Base-by-base conservation (phyloP, 2,113 vertebrate species). In the Terrapene triunguis region DNA sequence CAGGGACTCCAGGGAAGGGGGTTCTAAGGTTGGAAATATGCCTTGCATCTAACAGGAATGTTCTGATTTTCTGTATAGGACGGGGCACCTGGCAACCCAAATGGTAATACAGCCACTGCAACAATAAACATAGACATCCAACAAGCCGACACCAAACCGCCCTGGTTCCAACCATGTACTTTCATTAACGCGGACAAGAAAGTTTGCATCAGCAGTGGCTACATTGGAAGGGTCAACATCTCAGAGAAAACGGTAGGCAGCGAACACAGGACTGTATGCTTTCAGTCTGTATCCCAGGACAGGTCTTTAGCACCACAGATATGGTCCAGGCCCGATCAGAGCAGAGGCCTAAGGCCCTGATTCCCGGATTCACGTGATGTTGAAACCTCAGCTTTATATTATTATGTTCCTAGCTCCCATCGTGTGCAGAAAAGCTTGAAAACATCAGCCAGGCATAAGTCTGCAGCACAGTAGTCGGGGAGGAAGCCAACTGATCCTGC, bases 101-200 rank as follows among this genome's bases (percentile, higher is more conserved):
- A 93, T 0, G 82, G 24, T 87, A 98, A 98, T 90, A 99, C 97
- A 1, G 98, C 98, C 1, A 98, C 98, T 1, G 95, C 98, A 48
- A 98, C 98, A 8, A 98, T 99, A 90, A 97, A 88, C 2, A 94
- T 99, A 72, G 76, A 85, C 2, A 97, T 99, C 88, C 79, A 95
- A 72, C 99, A 99, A 84, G 90, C 98, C 1, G 99, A 99, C 84
- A 99, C 98, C 96, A 98, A 97, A 29, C 97, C 99, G 0, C 99
- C 99, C 3, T 99, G 99, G 99, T 99, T 99, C 92, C 98, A 98
- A 85, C 99, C 99, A 3, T 99, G 99, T 59, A 95, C 85, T 94
- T 82, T 92, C 47, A 80, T 83, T 6, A 10, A 97, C 4, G 85
- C 16, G 0, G 95, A 29, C 5, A 95, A 91, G 10, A 98, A 97